Conservation (phyloP, 2,113 vertebrate genomes). For the Panurus biarmicus region DNA sequence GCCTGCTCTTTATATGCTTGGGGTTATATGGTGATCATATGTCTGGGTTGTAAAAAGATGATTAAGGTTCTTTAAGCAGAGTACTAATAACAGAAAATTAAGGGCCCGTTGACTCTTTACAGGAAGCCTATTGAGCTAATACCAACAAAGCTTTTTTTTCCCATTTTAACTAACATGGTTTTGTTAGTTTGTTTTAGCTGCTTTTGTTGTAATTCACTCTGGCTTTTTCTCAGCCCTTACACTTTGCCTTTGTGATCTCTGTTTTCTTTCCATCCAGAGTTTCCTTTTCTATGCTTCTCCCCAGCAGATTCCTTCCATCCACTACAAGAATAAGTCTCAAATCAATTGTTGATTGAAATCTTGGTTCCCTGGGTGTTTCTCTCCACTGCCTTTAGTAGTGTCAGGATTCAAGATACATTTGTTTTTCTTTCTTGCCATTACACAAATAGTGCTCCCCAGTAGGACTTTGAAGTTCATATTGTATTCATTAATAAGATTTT, state of each 20-base stretch:
- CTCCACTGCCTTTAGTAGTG: not conserved
- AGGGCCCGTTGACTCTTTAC: not conserved
- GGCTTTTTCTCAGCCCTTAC: not conserved
- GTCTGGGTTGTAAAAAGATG: not conserved
- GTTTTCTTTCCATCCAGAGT: conserved; percentile 17
- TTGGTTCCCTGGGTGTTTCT: conserved; percentile 3
- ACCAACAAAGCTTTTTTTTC: not conserved
- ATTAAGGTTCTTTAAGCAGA: not conserved
- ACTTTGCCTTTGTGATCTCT: conserved; percentile 11
- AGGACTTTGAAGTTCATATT: conserved; percentile 50
- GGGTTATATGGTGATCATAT: not conserved
- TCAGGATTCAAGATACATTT: conserved; percentile 45
- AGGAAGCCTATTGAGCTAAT: conserved; percentile 1
- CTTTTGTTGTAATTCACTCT: not conserved
- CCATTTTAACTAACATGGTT: not conserved
- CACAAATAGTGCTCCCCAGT: conserved; percentile 27
- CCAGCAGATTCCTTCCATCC: conserved; percentile 30
- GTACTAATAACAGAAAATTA: not conserved
- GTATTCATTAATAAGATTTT: conserved; percentile 54
- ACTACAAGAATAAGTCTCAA: conserved; percentile 30
- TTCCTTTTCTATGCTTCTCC: not conserved
- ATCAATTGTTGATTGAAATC: conserved; percentile 31
- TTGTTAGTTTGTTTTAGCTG: conserved; percentile 8
- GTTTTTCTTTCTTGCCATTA: conserved; percentile 50
- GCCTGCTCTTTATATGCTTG: not conserved